Percentiles rank a stretch among this genome's conserved stretches.
phyloP scores from a whole-genome alignment of 1,140 invertebrate species.

The Planococcus citri region DNA sequence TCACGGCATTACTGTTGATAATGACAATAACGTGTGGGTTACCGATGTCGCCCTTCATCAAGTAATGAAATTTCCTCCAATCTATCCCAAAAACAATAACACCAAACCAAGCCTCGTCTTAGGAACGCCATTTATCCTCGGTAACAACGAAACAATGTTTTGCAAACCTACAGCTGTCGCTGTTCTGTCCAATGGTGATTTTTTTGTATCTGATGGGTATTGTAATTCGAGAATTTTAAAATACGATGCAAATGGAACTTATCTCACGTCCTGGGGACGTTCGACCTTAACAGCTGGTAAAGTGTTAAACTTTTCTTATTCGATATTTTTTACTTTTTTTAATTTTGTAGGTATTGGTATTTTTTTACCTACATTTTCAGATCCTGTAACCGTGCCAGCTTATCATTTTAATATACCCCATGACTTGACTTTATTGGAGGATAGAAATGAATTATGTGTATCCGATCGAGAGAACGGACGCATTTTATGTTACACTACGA shows the following conservation, averaged over 20 bases:
- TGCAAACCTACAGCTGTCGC: slow-evolving; percentile 91
- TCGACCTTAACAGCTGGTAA: slow-evolving; percentile 26
- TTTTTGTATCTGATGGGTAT: slow-evolving; percentile 91
- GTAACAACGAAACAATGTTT: slow-evolving; percentile 62
- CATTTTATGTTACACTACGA: slow-evolving; percentile 58
- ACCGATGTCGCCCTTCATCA: slow-evolving; percentile 92
- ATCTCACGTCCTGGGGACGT: slow-evolving; percentile 51
- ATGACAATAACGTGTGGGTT: slow-evolving; percentile 68
- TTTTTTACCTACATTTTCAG: background rate
- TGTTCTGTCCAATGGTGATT: slow-evolving; percentile 62
- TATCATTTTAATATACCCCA: slow-evolving; percentile 66
- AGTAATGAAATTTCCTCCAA: slow-evolving; percentile 59
- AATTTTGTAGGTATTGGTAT: background rate
- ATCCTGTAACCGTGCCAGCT: slow-evolving; percentile 29
- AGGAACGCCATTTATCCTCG: slow-evolving; percentile 56
- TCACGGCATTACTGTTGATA: slow-evolving; percentile 81
- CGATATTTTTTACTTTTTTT: slow-evolving; percentile 1
- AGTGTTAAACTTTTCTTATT: slow-evolving; percentile 18
- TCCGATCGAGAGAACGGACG: slow-evolving; percentile 87
- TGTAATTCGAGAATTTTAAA: slow-evolving; percentile 86
- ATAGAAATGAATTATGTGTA: slow-evolving; percentile 60
- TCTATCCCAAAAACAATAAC: slow-evolving; percentile 29
- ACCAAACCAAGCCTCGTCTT: slow-evolving; percentile 26
- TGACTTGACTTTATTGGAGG: slow-evolving; percentile 62
- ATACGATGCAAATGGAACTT: slow-evolving; percentile 56